Evolutionary conservation across 1,140 invertebrate species (phyloP).

Genomic region (Pseudomyrmex gracilis): DNA sequence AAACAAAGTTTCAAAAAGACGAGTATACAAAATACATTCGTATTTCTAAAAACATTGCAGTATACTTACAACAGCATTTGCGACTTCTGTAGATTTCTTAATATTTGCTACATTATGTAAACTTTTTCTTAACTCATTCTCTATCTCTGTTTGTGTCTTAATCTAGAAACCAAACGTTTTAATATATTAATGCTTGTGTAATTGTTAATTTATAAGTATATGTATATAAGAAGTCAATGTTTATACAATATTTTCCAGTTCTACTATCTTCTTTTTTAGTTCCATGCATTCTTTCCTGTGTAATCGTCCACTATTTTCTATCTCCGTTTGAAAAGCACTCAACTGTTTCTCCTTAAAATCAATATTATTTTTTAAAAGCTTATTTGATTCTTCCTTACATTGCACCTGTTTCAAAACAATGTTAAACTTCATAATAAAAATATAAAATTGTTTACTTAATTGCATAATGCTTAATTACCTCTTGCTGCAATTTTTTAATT

Average conservation of each 20-base stretch:
- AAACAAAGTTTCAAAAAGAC: constrained; percentile 41
- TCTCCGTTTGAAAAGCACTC: constrained; percentile 59
- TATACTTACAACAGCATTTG: constrained; percentile 73
- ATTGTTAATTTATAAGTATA: neutral
- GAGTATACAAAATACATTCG: neutral
- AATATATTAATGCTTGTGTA: neutral
- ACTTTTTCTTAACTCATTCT: constrained; percentile 71
- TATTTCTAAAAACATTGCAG: constrained; percentile 11
- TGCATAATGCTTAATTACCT: constrained; percentile 68
- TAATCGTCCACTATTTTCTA: constrained; percentile 70
- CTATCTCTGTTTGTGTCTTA: constrained; percentile 73
- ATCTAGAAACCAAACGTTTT: constrained; percentile 69
- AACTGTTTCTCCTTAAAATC: constrained; percentile 76
- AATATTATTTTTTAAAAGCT: constrained; percentile 74
- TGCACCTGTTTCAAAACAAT: constrained; percentile 66
- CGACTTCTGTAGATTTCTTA: constrained; percentile 71
- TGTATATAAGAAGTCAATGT: constrained; percentile 39
- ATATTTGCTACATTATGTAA: constrained; percentile 74
- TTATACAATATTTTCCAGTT: constrained; percentile 78
- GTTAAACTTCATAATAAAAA: neutral
- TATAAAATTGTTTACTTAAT: constrained; percentile 33
- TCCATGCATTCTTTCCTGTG: constrained; percentile 71
- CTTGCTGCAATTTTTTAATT: constrained; percentile 75
- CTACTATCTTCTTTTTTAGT: constrained; percentile 75
- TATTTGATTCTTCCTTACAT: constrained; percentile 77